These are phyloP conservation scores for Lochmaea crataegi DNA, from an alignment of 2,888 invertebrate species.

Conservation along the genomic window DNA sequence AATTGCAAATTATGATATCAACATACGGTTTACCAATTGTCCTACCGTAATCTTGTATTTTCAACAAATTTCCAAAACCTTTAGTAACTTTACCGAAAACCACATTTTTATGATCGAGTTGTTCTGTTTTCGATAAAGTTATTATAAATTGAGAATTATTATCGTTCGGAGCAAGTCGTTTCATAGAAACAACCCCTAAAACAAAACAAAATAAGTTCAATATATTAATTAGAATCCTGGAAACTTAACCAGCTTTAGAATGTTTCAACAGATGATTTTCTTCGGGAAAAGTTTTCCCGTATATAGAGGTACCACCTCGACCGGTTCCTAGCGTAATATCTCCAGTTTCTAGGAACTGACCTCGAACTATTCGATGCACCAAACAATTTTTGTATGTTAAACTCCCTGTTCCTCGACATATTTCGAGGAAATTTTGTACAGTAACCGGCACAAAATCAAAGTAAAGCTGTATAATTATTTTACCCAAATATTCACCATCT, in stretches of 20 bases:
- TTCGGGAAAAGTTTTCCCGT: conserved; percentile 64
- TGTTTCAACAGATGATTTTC: conserved; percentile 66
- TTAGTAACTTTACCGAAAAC: conserved; percentile 67
- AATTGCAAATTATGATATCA: conserved; percentile 58
- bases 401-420: conserved; percentile 54
- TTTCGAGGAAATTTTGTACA: conserved; percentile 62
- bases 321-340: conserved; percentile 68
- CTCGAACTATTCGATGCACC: conserved; percentile 66
- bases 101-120: conserved; percentile 64
- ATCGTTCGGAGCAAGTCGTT: conserved; percentile 58
- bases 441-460: conserved; percentile 62
- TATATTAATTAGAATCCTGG: not conserved
- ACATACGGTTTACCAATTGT: conserved; percentile 60
- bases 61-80: conserved; percentile 59
- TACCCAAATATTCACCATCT: conserved; percentile 58
- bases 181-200: conserved; percentile 65
- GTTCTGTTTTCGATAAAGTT: conserved; percentile 63
- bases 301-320: conserved; percentile 67
- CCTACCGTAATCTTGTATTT: conserved; percentile 60
- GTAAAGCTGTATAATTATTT: conserved; percentile 62
- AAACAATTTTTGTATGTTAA: conserved; percentile 59
- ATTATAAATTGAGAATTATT: conserved; percentile 68
- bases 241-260: conserved; percentile 61
- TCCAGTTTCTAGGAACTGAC: conserved; percentile 68
- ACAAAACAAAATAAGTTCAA: not conserved